These are phyloP conservation scores for Amblyjoppa fuscipennis DNA, from an alignment of 2,888 invertebrate genomes.

Conservation along the genomic window DNA sequence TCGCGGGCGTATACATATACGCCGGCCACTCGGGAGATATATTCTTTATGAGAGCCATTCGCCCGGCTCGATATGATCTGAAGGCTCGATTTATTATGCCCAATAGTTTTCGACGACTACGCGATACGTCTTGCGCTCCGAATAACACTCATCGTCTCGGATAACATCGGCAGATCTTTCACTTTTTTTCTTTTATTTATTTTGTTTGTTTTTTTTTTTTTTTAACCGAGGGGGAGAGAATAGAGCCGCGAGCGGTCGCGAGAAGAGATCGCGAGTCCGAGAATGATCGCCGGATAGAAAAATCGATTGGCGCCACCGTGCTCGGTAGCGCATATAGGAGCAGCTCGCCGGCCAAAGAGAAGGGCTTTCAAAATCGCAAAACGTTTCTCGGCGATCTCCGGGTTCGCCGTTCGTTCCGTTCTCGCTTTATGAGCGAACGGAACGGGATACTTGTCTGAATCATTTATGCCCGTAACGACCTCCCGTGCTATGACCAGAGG, in stretches of 20 bases:
- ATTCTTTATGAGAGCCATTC: slow-evolving; percentile 18
- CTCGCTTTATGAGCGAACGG: background rate
- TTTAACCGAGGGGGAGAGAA: slow-evolving; percentile 18
- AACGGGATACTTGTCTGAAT: slow-evolving; percentile 38
- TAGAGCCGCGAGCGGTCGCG: background rate
- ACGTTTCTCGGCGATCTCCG: slow-evolving; percentile 24
- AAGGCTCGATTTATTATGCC: slow-evolving; percentile 42
- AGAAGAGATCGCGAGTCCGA: slow-evolving; percentile 10
- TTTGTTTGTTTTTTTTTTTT: too few species aligned
- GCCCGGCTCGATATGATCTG: slow-evolving; percentile 12
- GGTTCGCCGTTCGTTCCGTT: background rate
- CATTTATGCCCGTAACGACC: slow-evolving; percentile 39
- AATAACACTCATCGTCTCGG: slow-evolving; percentile 54
- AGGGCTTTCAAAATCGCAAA: slow-evolving; percentile 44
- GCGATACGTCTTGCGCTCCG: slow-evolving; percentile 35
- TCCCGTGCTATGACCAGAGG: slow-evolving; percentile 16
- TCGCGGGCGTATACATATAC: slow-evolving; percentile 31
- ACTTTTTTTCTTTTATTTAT: slow-evolving; percentile 26
- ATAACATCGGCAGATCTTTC: slow-evolving; percentile 50
- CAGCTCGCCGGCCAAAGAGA: background rate
- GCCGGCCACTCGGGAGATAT: slow-evolving; percentile 12
- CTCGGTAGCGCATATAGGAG: background rate
- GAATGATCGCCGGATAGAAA: slow-evolving; percentile 41
- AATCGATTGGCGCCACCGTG: slow-evolving; percentile 53
- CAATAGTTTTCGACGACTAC: slow-evolving; percentile 30